Conservation (phyloP, 2,888 invertebrate species). For the Cheilosia impressa region DNA sequence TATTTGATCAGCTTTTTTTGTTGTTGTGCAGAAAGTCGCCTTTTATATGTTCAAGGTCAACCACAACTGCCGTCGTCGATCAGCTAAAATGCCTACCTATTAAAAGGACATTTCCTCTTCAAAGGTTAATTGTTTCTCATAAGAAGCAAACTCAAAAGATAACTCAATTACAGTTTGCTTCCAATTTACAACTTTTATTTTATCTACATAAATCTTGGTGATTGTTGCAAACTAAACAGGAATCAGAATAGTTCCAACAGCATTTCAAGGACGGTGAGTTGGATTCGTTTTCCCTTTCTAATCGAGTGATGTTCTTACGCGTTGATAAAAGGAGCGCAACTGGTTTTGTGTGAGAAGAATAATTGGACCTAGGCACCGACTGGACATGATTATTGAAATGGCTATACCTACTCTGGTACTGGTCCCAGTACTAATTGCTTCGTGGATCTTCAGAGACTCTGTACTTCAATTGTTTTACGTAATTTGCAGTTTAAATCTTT, state of each 20-base stretch:
- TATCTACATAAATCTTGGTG: constrained; percentile 24
- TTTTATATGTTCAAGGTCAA: background rate
- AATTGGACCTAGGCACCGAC: background rate
- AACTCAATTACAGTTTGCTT: constrained; percentile 23
- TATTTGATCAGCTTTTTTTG: too few species aligned
- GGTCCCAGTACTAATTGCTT: background rate
- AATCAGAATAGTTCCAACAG: background rate
- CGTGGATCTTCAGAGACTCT: too few species aligned
- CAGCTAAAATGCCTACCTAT: too few species aligned
- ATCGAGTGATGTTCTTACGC: background rate
- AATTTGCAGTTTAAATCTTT: too few species aligned
- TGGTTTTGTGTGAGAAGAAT: background rate
- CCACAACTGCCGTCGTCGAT: too few species aligned
- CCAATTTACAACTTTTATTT: constrained; percentile 8
- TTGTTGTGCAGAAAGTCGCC: too few species aligned
- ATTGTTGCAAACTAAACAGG: constrained; percentile 20
- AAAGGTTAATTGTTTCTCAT: constrained; percentile 10
- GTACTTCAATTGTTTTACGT: too few species aligned
- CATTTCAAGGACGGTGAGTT: constrained; percentile 32
- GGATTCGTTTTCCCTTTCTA: constrained; percentile 23
- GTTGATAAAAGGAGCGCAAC: background rate
- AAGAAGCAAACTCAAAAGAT: background rate
- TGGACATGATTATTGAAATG: background rate
- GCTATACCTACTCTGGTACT: background rate
- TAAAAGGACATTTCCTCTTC: background rate